Percentiles rank a stretch among this genome's conserved stretches.
Evolutionary conservation across 2,888 invertebrate genomes (phyloP).

Genomic region (Heliconius ethilla): DNA sequence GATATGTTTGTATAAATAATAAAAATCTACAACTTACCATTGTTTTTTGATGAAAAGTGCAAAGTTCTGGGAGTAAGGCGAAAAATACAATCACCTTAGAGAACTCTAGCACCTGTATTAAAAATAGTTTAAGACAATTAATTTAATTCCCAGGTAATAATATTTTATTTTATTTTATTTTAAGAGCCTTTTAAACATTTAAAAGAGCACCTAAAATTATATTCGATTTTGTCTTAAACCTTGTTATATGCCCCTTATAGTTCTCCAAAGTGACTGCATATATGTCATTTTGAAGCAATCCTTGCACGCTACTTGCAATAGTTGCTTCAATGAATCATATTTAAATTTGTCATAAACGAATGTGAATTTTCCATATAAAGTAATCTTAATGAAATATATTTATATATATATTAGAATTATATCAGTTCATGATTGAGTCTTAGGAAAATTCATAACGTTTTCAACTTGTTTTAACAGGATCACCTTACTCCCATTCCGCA

Average conservation of each 20-base stretch:
- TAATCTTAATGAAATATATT: not conserved
- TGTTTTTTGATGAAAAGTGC: slow-evolving; percentile 35
- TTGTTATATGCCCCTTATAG: slow-evolving; percentile 48
- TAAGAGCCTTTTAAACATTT: slow-evolving; percentile 2
- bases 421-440: slow-evolving; percentile 3
- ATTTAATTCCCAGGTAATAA: slow-evolving; percentile 37
- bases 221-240: slow-evolving; percentile 50
- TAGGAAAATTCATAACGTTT: slow-evolving; percentile 10
- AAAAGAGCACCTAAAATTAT: slow-evolving; percentile 29
- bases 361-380: not conserved
- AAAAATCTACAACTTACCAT: slow-evolving; percentile 45
- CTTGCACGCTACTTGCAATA: slow-evolving; percentile 56
- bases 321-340: slow-evolving; percentile 49
- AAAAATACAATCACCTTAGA: slow-evolving; percentile 56
- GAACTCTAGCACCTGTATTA: slow-evolving; percentile 63
- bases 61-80: slow-evolving; percentile 56
- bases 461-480: not conserved
- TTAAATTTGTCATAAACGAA: not conserved
- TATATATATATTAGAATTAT: not conserved
- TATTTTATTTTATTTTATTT: not conserved
- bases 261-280: slow-evolving; percentile 48
- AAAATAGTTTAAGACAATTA: slow-evolving; percentile 71
- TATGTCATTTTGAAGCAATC: slow-evolving; percentile 50
- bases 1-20: not conserved
- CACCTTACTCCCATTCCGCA: slow-evolving; percentile 59